A percentile compares a stretch with the other conserved stretches of the same genome.
phyloP scores from a whole-genome alignment of 2,888 invertebrate genomes.

The Abrostola tripartita region DNA sequence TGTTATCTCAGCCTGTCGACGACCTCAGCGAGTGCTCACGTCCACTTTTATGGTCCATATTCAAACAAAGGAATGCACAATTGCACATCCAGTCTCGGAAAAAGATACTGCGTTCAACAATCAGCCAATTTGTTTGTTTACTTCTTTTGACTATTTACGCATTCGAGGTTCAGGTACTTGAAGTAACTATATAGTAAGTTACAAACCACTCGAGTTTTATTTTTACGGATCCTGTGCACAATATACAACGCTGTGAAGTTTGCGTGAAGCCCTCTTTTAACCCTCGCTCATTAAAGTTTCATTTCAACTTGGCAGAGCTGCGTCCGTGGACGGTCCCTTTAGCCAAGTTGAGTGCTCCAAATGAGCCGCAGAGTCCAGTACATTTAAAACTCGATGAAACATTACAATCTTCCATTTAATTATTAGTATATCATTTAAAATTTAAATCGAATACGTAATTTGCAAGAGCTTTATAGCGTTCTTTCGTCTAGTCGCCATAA shows the following conservation, averaged over 20 bases:
- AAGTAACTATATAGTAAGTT: slow-evolving; percentile 32
- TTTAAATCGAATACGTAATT: too few species aligned
- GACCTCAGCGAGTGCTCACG: slow-evolving; percentile 42
- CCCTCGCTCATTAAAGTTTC: slow-evolving; percentile 71
- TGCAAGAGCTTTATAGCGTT: too few species aligned
- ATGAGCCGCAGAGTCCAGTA: slow-evolving; percentile 23
- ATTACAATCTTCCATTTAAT: not conserved
- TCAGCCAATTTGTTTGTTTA: slow-evolving; percentile 41
- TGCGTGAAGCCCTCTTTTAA: slow-evolving; percentile 59
- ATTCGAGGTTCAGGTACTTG: slow-evolving; percentile 21
- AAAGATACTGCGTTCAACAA: slow-evolving; percentile 19
- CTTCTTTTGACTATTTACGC: slow-evolving; percentile 30
- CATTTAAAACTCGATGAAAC: not conserved
- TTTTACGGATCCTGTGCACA: slow-evolving; percentile 60
- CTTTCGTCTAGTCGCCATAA: too few species aligned
- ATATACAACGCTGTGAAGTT: slow-evolving; percentile 57
- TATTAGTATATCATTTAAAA: too few species aligned
- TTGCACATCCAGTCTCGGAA: slow-evolving; percentile 29
- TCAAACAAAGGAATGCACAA: slow-evolving; percentile 47
- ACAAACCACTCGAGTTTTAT: slow-evolving; percentile 56
- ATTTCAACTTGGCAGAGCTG: slow-evolving; percentile 62
- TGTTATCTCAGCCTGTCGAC: slow-evolving; percentile 55
- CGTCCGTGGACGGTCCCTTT: slow-evolving; percentile 16
- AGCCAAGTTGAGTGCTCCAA: slow-evolving; percentile 41
- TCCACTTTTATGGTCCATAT: slow-evolving; percentile 37